Conservation (phyloP, 1,140 invertebrate species). For the Drosophila ogumai region DNA sequence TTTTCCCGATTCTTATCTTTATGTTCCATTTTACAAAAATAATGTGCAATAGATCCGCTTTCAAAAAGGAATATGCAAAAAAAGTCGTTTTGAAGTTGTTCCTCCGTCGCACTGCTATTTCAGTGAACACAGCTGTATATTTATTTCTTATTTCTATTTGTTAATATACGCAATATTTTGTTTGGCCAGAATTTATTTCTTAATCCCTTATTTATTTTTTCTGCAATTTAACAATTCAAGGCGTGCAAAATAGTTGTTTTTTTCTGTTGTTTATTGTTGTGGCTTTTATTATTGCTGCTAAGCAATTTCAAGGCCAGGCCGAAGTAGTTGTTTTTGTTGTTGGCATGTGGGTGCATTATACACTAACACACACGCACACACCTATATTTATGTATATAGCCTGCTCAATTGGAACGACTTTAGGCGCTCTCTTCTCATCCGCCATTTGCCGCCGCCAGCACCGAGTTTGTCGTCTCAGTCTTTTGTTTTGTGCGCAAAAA, state of each 20-base stretch:
- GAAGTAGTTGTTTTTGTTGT: slow-evolving; percentile 23
- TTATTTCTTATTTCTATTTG: not conserved
- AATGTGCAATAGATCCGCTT: too few species aligned
- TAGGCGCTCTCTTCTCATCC: slow-evolving; percentile 21
- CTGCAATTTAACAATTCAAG: slow-evolving; percentile 17
- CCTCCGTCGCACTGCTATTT: too few species aligned
- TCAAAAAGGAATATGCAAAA: too few species aligned
- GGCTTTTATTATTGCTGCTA: slow-evolving; percentile 27
- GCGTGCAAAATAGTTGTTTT: slow-evolving; percentile 30
- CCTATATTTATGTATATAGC: slow-evolving; percentile 1
- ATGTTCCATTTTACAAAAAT: too few species aligned
- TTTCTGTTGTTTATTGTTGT: not conserved
- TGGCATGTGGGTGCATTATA: slow-evolving; percentile 51
- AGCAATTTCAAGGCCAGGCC: slow-evolving; percentile 52
- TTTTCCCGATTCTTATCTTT: too few species aligned
- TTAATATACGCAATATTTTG: not conserved
- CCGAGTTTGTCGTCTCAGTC: slow-evolving; percentile 76
- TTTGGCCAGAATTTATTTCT: not conserved
- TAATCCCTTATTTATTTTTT: not conserved
- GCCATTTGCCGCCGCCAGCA: slow-evolving; percentile 40
- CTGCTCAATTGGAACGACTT: slow-evolving; percentile 53
- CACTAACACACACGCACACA: not conserved
- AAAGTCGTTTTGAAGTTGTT: too few species aligned
- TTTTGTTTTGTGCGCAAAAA: slow-evolving; percentile 50
- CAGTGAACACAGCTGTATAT: too few species aligned